Evolutionary conservation across 2,113 vertebrate genomes (phyloP), one percentile per base, ranked within the genome.

Genomic region (Ibidorhyncha struthersii): DNA sequence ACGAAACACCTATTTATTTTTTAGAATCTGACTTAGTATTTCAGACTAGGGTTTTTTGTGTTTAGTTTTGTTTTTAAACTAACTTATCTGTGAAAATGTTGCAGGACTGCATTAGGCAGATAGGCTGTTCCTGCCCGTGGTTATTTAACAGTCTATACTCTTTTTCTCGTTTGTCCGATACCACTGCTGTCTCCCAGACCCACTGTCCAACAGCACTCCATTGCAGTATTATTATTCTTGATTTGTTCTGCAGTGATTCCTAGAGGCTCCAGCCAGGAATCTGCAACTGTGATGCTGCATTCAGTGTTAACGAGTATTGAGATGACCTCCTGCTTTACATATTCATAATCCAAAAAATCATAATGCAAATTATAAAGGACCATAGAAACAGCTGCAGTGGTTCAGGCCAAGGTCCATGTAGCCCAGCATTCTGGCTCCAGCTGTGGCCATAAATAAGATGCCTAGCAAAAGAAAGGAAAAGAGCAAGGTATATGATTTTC

Each of bases 161-260:
- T 49, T 87, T 6, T 40, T 65, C 40, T 73, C 12, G 8, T 83
- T 74, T 83, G 38, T 45, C 65, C 78, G 63, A 34, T 81, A 14
- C 70, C 0, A 2, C 63, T 76, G 45, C 34, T 81, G 81, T 56
- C 87, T 94, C 66, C 53, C 79, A 70, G 36, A 12, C 34, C 69
- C 17, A 10, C 45, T 40, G 50, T 56, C 89, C 19, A 2, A 2
- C 83, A 52, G 81, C 34, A 4, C n/a, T 91, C 40, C 5, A 0
- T 30, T 93, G 89, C 86, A 76, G 83, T 66, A 3, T 50, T 94
- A 40, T 89, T 71, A 36, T 41, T 95, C 79, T 87, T 95, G 12
- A 82, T 94, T 82, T 94, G 43, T 78, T 89, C 74, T 96, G 87
- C 78, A 90, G 89, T 63, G 70, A 38, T 91, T 94, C 84, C 43